phyloP scores from a whole-genome alignment of 2,113 vertebrate genomes.

The Forbesichthys papilliferus region DNA sequence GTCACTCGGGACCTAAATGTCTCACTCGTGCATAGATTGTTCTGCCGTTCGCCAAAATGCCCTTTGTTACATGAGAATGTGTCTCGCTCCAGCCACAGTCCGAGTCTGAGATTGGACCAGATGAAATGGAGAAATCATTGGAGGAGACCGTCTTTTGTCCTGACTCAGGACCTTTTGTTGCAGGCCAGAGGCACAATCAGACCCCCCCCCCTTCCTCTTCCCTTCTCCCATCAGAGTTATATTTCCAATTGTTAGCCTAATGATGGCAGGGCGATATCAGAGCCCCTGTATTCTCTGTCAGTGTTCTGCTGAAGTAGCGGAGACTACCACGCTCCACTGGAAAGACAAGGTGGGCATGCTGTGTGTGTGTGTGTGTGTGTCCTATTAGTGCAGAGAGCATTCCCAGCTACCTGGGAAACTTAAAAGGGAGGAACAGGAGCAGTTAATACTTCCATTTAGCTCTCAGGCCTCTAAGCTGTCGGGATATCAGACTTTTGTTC shows the following conservation, averaged over 20 bases:
- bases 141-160: not conserved
- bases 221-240: conserved; percentile 45
- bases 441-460: conserved; percentile 62
- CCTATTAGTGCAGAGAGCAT: conserved; percentile 50
- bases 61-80: conserved; percentile 17
- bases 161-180: conserved; percentile 19
- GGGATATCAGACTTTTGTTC: conserved; percentile 35
- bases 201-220: no score
- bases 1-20: not conserved
- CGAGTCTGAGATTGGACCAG: conserved; percentile 44
- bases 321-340: conserved; percentile 8
- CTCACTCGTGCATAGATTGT: not conserved
- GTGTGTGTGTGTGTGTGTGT: conserved; percentile 25
- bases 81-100: not conserved
- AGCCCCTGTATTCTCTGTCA: conserved; percentile 28
- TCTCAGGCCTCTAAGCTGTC: conserved; percentile 14
- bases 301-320: conserved; percentile 29
- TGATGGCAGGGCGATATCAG: conserved; percentile 55
- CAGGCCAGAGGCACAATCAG: conserved; percentile 17
- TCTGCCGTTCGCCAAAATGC: not conserved
- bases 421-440: conserved; percentile 51
- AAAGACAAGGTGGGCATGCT: conserved; percentile 25
- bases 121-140: conserved; percentile 41
- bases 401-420: conserved; percentile 57
- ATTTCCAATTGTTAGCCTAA: conserved; percentile 43